phyloP scores from a whole-genome alignment of 2,113 vertebrate genomes.

The Chaetorhynchus papuensis region DNA sequence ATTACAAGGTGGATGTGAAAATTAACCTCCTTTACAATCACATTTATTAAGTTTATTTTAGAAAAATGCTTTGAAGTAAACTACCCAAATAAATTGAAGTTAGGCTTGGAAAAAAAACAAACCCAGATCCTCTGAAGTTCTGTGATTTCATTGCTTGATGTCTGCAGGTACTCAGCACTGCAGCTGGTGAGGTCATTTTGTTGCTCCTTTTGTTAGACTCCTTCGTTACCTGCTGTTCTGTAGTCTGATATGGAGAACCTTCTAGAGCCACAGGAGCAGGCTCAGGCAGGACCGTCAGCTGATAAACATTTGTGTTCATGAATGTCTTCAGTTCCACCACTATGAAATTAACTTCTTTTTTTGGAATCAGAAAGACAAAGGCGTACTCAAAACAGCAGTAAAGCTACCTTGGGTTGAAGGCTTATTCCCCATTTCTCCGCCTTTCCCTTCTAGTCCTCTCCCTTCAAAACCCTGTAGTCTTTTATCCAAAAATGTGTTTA shows the following conservation, averaged over 20 bases:
- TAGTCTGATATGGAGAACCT: neutral
- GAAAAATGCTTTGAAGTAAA: neutral
- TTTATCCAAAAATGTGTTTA: neutral
- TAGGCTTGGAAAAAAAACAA: neutral
- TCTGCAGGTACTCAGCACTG: neutral
- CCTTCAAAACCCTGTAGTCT: neutral
- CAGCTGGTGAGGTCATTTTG: neutral
- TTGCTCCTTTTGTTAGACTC: neutral
- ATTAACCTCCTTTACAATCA: neutral
- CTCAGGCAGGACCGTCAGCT: neutral
- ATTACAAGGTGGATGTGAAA: neutral
- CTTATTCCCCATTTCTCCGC: neutral
- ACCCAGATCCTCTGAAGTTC: neutral
- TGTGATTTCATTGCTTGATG: neutral
- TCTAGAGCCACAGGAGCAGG: neutral
- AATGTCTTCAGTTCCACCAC: neutral
- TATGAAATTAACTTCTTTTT: neutral
- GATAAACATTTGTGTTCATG: neutral
- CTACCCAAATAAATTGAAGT: neutral
- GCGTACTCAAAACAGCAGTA: neutral
- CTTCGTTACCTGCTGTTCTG: neutral
- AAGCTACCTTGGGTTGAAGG: neutral
- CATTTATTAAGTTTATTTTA: neutral
- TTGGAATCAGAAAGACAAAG: neutral
- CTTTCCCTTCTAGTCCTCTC: neutral